These are phyloP conservation scores for Mythimna vitellina DNA, from an alignment of 2,888 invertebrate species.

Conservation along the genomic window DNA sequence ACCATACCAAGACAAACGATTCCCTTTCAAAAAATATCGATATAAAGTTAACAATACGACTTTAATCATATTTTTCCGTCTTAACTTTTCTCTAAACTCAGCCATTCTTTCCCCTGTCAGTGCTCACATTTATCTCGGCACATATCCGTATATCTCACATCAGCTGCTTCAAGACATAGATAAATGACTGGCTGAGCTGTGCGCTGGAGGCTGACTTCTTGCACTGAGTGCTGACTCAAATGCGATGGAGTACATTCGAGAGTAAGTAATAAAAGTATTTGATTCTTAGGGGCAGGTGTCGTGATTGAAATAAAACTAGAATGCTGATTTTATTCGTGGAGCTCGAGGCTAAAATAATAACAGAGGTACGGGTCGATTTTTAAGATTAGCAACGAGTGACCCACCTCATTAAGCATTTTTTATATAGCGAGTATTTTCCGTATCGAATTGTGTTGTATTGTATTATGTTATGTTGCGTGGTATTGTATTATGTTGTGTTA, in stretches of 20 bases:
- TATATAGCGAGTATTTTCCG: too few relatives aligned
- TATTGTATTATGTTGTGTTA: too few relatives aligned
- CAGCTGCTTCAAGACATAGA: conserved; percentile 42
- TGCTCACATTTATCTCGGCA: conserved; percentile 21
- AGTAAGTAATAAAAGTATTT: conserved; percentile 28
- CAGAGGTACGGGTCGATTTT: too few relatives aligned
- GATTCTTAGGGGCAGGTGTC: conserved; percentile 6
- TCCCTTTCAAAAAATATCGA: too few relatives aligned
- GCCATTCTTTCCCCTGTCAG: neutral
- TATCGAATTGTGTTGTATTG: too few relatives aligned
- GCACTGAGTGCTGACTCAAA: conserved; percentile 30
- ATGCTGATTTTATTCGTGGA: neutral
- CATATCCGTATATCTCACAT: conserved; percentile 26
- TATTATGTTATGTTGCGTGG: too few relatives aligned
- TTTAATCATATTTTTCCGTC: neutral
- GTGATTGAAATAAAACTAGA: neutral
- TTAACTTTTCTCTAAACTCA: neutral
- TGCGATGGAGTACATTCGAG: conserved; percentile 16
- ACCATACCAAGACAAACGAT: too few relatives aligned
- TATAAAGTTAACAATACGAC: neutral
- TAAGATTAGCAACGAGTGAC: too few relatives aligned
- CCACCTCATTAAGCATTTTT: too few relatives aligned
- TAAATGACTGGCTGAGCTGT: conserved; percentile 38
- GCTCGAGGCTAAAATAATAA: neutral
- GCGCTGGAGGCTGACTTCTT: conserved; percentile 30